phyloP scores from a whole-genome alignment of 2,888 invertebrate species.

The Oxytorus armatus region DNA sequence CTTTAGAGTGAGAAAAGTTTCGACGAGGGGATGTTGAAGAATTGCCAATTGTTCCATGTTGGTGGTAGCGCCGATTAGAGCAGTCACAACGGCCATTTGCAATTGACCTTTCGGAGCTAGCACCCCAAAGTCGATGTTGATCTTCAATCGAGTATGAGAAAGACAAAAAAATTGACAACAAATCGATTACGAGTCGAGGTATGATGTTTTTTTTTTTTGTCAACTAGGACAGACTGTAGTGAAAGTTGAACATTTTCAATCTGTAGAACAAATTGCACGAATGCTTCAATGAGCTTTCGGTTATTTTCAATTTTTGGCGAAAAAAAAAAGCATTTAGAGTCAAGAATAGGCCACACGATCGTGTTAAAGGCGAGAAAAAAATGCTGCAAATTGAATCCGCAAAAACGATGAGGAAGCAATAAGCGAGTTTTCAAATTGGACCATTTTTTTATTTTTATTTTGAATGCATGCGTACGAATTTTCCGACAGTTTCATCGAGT shows the following conservation, averaged over 20 bases:
- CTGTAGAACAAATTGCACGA: neutral
- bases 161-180: neutral
- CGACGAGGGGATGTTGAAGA: slow-evolving; percentile 85
- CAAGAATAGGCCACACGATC: too few relatives aligned
- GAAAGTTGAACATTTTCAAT: neutral
- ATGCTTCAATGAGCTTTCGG: too few relatives aligned
- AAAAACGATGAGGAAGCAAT: too few relatives aligned
- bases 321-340: too few relatives aligned
- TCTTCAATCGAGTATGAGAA: slow-evolving; percentile 57
- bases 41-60: slow-evolving; percentile 82
- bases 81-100: slow-evolving; percentile 84
- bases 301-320: too few relatives aligned
- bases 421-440: too few relatives aligned
- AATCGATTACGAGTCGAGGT: slow-evolving; percentile 8
- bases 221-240: neutral
- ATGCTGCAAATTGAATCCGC: too few relatives aligned
- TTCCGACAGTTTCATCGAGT: too few relatives aligned
- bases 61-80: slow-evolving; percentile 82
- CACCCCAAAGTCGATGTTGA: slow-evolving; percentile 82
- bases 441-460: too few relatives aligned
- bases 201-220: neutral
- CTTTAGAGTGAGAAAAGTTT: slow-evolving; percentile 85
- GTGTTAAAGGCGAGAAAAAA: too few relatives aligned
- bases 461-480: too few relatives aligned
- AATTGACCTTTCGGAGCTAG: slow-evolving; percentile 81